These are phyloP conservation scores for Ischnus inquisitorius DNA, from an alignment of 2,888 invertebrate species.

Conservation along the genomic window DNA sequence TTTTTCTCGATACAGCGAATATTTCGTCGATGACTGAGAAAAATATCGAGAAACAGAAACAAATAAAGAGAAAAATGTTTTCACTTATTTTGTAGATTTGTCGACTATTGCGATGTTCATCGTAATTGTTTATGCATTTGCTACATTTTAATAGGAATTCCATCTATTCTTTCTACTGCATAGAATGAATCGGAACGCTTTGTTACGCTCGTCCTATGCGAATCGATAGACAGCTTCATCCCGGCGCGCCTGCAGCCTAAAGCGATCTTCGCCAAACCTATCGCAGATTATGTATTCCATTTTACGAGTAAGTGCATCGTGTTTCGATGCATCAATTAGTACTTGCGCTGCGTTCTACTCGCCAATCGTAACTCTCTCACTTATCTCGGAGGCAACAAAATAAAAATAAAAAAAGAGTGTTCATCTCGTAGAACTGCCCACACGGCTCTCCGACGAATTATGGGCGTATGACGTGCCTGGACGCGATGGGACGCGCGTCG, in stretches of 20 bases:
- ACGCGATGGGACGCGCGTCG: slow-evolving; percentile 26
- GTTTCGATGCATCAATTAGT: slow-evolving; percentile 23
- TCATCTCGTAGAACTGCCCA: slow-evolving; percentile 35
- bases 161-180: not conserved
- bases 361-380: slow-evolving; percentile 13
- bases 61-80: not conserved
- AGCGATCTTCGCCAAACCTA: slow-evolving; percentile 20
- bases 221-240: slow-evolving; percentile 38
- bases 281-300: not conserved
- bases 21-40: not conserved
- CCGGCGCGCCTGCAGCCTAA: not conserved
- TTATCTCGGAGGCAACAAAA: slow-evolving; percentile 7
- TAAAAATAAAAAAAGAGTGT: not conserved
- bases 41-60: no score
- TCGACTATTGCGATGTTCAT: no score
- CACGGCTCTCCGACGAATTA: slow-evolving; percentile 32
- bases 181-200: not conserved
- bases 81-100: not conserved
- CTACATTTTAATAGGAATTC: not conserved
- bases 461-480: slow-evolving; percentile 51
- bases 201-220: not conserved
- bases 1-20: not conserved
- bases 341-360: not conserved
- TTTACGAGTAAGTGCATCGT: slow-evolving; percentile 3
- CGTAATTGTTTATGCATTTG: no score